These are phyloP conservation scores for Anarsia innoxiella DNA, from an alignment of 2,888 invertebrate species.

Conservation along the genomic window DNA sequence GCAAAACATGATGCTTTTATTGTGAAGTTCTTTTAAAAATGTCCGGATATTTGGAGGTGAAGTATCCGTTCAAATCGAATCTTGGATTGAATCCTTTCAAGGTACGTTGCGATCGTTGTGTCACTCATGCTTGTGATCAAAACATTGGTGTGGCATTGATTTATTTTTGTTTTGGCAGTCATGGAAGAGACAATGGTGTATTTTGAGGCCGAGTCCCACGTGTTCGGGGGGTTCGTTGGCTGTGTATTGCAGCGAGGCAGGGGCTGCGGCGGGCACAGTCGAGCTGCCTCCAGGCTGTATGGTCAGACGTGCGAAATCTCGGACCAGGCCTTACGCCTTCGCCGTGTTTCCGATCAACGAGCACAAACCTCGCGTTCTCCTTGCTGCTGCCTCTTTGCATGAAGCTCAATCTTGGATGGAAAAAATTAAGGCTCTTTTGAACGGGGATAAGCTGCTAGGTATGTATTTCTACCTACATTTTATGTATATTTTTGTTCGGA, in stretches of 20 bases:
- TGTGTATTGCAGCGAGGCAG: constrained; percentile 71
- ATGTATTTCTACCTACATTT: no score
- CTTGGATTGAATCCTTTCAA: constrained; percentile 79
- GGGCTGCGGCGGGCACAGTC: constrained; percentile 62
- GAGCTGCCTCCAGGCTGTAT: constrained; percentile 75
- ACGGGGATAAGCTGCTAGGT: constrained; percentile 54
- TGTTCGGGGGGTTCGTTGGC: constrained; percentile 72
- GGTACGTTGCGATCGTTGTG: constrained; percentile 49
- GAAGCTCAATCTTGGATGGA: constrained; percentile 83
- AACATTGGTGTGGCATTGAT: constrained; percentile 28
- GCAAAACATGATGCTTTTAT: constrained; percentile 2
- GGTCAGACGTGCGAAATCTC: constrained; percentile 79
- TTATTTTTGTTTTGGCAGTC: constrained; percentile 61
- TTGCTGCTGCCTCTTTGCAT: constrained; percentile 78
- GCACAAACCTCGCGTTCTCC: constrained; percentile 77
- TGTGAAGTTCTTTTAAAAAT: constrained; percentile 30
- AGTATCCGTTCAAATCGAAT: constrained; percentile 76
- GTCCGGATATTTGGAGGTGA: constrained; percentile 78
- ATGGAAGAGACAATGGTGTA: constrained; percentile 81
- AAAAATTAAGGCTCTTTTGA: constrained; percentile 71
- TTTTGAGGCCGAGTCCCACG: constrained; percentile 72
- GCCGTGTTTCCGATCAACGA: constrained; percentile 77
- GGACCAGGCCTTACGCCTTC: constrained; percentile 80
- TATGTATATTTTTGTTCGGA: no score
- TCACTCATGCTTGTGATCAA: constrained; percentile 17